Evolutionary conservation across 2,797 vertebrate species (phyloP).

Genomic region (Spinus pinus): DNA sequence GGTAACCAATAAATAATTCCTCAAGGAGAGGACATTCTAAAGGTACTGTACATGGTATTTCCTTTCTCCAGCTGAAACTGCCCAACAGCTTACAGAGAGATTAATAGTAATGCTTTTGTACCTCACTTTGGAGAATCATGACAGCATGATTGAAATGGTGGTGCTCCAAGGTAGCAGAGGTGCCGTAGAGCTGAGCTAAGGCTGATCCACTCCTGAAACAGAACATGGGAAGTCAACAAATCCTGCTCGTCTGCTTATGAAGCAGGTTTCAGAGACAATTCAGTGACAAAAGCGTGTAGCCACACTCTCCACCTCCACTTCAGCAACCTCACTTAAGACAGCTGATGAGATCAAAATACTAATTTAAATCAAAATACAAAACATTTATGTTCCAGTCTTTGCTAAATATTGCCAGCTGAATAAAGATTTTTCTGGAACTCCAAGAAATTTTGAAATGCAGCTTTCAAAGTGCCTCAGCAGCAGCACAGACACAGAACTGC

Average conservation of each 20-base stretch:
- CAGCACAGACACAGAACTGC: rapidly evolving
- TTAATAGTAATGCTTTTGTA: conserved; percentile 66
- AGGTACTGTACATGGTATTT: not conserved
- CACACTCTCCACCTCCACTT: not conserved
- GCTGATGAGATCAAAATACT: not conserved
- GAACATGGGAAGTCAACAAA: conserved; percentile 18
- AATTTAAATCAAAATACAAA: not conserved
- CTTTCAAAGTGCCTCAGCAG: not conserved
- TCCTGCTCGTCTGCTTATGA: not conserved
- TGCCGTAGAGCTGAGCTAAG: conserved; percentile 95
- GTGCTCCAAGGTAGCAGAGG: conserved; percentile 96
- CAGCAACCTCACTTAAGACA: not conserved
- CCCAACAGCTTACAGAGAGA: conserved; percentile 7
- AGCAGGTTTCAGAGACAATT: conserved; percentile 18
- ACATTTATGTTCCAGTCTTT: not conserved
- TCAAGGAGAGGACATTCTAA: conserved; percentile 44
- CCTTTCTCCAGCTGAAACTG: not conserved
- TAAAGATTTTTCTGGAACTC: not conserved
- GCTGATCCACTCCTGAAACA: conserved; percentile 92
- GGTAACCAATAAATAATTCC: conserved; percentile 49
- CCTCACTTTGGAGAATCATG: conserved; percentile 99
- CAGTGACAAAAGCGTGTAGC: not conserved
- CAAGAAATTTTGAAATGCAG: not conserved
- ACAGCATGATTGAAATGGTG: conserved; percentile 99
- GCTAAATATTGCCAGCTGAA: not conserved